Evolutionary conservation across 2,888 invertebrate genomes (phyloP).

Genomic region (Frankliniella intonsa): DNA sequence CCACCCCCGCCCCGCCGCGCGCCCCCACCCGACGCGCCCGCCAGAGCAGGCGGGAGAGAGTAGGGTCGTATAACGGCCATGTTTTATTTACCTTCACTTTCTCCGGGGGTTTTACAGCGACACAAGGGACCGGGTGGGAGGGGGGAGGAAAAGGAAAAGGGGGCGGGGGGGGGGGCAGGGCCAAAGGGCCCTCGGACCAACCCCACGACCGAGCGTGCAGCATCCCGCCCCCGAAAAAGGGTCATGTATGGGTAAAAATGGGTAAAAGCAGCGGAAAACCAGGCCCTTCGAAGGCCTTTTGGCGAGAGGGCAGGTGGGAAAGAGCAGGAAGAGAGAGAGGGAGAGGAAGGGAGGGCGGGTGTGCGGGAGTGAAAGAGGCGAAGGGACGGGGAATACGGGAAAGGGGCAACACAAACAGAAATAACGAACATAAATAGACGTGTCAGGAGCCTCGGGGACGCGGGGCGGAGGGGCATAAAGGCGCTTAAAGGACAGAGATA

Average conservation of each 20-base stretch:
- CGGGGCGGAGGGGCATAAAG: background rate
- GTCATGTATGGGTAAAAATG: too few relatives aligned
- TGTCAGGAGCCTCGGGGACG: background rate
- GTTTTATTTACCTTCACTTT: conserved; percentile 10
- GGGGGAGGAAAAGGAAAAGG: background rate
- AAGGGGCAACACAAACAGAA: conserved; percentile 12
- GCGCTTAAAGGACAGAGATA: conserved; percentile 21
- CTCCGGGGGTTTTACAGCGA: conserved; percentile 7
- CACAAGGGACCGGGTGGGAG: background rate
- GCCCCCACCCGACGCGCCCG: too few relatives aligned
- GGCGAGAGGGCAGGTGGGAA: background rate
- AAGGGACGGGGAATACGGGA: background rate
- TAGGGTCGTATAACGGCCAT: background rate
- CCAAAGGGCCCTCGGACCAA: too few relatives aligned
- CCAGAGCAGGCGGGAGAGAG: background rate
- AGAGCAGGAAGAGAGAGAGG: background rate
- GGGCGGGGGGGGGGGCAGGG: background rate
- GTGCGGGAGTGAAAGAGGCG: background rate
- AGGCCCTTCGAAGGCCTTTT: too few relatives aligned
- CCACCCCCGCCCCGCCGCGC: too few relatives aligned
- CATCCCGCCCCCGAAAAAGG: too few relatives aligned
- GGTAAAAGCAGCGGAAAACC: too few relatives aligned
- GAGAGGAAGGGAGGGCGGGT: background rate
- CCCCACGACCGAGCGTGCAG: too few relatives aligned
- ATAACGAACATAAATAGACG: conserved; percentile 27